Evolutionary conservation across 2,888 invertebrate species (phyloP), one percentile per base, ranked within the genome.

Genomic region (Drosophila multiciliata): DNA sequence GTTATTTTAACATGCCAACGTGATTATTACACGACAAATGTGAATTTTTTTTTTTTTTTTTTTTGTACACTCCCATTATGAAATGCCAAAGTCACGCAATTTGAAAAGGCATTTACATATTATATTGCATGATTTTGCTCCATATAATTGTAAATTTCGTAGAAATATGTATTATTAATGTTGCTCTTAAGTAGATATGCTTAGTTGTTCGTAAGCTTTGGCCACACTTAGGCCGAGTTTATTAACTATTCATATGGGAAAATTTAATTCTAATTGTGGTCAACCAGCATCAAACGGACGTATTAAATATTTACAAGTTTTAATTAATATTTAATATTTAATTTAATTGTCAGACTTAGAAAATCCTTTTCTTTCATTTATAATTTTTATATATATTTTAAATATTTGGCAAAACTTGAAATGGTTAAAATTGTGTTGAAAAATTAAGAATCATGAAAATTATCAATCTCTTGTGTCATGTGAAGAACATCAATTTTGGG

Each of bases 1-100:
- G 73, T 70, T 66, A 74, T 75, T 80, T 64, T 50, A 75, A 75
- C 83, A 79, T 83, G 79, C 69, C 73, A 83, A 74, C 70, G 65
- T 55, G 65, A 57, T 59, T 70, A 73, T 77, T 72, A 69, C 53
- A 69, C 53, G 64, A 66, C 57, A 69, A 67, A 58, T 61, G 45
- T 66, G 55, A 67, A 68, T 66, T 69, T 40, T 0, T n/a, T 26
- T 3, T 33, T 26, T 3, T 33, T 53, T 7, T 20, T 8, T 17
- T 12, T 63, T 60, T 17, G 42, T 29, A 2, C 36, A 8, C 36
- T 67, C 26, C 58, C 50, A 48, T 45, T 58, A 36, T 7, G 26
- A 67, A 67, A 63, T 35, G 0, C 49, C 52, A 60, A 65, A 73
- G 74, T 75, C 75, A 76, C 73, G 83, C 73, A 40, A 77, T 71